Conservation (phyloP, 2,888 invertebrate genomes). For the Anorthoa munda region DNA sequence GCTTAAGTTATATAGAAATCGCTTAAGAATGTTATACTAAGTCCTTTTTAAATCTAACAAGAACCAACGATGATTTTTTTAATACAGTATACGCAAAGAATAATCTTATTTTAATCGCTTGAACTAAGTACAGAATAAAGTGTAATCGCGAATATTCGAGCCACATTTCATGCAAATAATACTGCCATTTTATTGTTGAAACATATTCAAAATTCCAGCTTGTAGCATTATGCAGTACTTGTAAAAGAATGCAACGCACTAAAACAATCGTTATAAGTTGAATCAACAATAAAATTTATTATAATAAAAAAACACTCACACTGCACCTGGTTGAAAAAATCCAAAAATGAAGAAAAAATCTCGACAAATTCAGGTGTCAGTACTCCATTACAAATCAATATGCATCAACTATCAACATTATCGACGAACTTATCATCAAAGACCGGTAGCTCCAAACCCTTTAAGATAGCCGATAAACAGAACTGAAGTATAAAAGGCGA, state of each 20-base stretch:
- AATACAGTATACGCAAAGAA: no score
- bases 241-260: slow-evolving; percentile 19
- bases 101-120: not conserved
- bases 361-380: slow-evolving; percentile 40
- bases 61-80: no score
- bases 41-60: no score
- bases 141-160: not conserved
- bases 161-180: not conserved
- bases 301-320: slow-evolving; percentile 22
- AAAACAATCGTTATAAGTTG: slow-evolving; percentile 8
- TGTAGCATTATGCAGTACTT: slow-evolving; percentile 8
- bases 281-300: slow-evolving; percentile 1
- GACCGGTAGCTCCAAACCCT: slow-evolving; percentile 85
- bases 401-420: slow-evolving; percentile 63
- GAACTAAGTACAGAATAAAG: not conserved
- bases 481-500: slow-evolving; percentile 76
- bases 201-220: not conserved
- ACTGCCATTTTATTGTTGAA: slow-evolving; percentile 1
- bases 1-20: no score
- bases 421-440: slow-evolving; percentile 66
- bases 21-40: no score
- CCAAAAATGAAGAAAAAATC: not conserved
- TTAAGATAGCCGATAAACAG: slow-evolving; percentile 80
- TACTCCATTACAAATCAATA: slow-evolving; percentile 65
- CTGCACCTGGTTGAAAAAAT: slow-evolving; percentile 29